Conservation (phyloP, 2,888 invertebrate species). For the Capitulum mitella region DNA sequence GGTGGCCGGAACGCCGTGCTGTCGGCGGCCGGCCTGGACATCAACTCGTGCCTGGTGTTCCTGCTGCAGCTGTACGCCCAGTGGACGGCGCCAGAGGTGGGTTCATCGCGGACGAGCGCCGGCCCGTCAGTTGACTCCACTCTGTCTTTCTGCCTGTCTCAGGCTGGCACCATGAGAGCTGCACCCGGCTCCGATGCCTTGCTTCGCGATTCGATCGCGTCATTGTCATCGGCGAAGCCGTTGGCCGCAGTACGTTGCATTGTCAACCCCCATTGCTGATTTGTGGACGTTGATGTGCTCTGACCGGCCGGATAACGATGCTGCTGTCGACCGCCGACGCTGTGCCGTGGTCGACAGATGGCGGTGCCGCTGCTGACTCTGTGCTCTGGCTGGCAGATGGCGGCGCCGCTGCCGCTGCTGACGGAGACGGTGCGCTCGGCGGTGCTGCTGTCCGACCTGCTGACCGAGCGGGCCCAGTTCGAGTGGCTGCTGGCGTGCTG, state of each 20-base stretch:
- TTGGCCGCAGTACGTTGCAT: no score
- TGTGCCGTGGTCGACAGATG: not conserved
- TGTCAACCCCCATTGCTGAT: no score
- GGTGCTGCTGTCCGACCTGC: conserved; percentile 66
- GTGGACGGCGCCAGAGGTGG: conserved; percentile 55
- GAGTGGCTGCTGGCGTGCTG: conserved; percentile 34
- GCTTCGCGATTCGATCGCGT: no score
- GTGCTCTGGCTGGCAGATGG: no score
- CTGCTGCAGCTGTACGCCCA: conserved; percentile 83
- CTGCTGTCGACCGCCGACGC: no score
- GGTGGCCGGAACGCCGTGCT: conserved; percentile 38
- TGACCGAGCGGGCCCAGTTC: conserved; percentile 43
- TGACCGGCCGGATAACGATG: no score
- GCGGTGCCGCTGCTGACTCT: no score
- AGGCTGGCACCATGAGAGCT: no score
- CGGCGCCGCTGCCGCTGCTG: conserved; percentile 35
- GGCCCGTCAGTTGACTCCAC: not conserved
- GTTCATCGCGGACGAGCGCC: conserved; percentile 31
- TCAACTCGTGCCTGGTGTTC: conserved; percentile 87
- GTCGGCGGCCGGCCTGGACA: conserved; percentile 62
- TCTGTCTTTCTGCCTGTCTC: no score
- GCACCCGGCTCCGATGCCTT: no score
- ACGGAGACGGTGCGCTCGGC: conserved; percentile 50
- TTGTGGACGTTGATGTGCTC: no score
- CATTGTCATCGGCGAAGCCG: no score